These are phyloP conservation scores for Seriola aureovittata DNA, from an alignment of 2,113 vertebrate genomes.

Conservation along the genomic window DNA sequence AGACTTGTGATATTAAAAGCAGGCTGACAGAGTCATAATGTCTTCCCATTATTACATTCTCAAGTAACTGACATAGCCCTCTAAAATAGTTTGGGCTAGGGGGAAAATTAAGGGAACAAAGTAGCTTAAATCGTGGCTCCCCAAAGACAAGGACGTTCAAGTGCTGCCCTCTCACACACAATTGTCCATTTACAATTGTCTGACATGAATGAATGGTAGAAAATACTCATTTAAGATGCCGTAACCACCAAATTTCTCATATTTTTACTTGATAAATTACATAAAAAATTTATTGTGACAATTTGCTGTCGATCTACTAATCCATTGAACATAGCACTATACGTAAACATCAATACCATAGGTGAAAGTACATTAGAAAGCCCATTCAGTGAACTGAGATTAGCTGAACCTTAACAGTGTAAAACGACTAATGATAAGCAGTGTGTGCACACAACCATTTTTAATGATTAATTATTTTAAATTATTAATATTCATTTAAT, in stretches of 20 bases:
- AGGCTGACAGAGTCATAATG: slow-evolving; percentile 5
- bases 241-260: neutral
- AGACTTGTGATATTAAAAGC: slow-evolving; percentile 56
- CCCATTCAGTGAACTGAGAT: slow-evolving; percentile 9
- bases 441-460: slow-evolving; percentile 26
- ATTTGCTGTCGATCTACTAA: neutral
- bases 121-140: slow-evolving; percentile 11
- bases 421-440: slow-evolving; percentile 32
- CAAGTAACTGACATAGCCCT: slow-evolving; percentile 5
- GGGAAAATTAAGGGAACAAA: slow-evolving; percentile 30
- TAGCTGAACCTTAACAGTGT: slow-evolving; percentile 12
- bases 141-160: neutral
- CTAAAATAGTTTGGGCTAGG: slow-evolving; percentile 31
- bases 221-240: neutral
- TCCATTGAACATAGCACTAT: neutral
- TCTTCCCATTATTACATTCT: slow-evolving; percentile 16
- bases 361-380: neutral
- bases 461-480: slow-evolving; percentile 43
- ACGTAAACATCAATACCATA: neutral
- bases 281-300: neutral
- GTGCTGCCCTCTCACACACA: neutral
- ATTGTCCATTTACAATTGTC: neutral
- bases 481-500: slow-evolving; percentile 55
- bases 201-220: neutral
- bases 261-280: neutral